phyloP scores from a whole-genome alignment of 2,888 invertebrate species.

The Diaphora mendica region DNA sequence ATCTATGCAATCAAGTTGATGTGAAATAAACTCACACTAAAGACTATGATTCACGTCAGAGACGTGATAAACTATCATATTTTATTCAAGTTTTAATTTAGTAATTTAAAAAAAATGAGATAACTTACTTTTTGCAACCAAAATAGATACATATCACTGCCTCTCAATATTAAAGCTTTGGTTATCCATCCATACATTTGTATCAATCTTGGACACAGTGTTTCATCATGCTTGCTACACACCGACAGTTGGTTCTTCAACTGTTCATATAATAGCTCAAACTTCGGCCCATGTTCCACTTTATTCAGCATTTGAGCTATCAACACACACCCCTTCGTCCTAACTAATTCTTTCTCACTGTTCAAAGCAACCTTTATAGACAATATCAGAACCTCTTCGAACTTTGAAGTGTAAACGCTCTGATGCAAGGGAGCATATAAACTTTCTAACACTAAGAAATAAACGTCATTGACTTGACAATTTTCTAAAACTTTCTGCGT shows the following conservation, averaged over 20 bases:
- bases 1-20: no score
- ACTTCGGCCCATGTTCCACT: slow-evolving; percentile 72
- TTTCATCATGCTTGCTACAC: slow-evolving; percentile 58
- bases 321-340: slow-evolving; percentile 79
- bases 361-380: slow-evolving; percentile 71
- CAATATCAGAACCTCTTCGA: slow-evolving; percentile 69
- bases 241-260: slow-evolving; percentile 63
- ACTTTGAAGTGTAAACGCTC: slow-evolving; percentile 66
- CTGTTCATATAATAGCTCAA: slow-evolving; percentile 73
- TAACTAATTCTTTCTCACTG: slow-evolving; percentile 64
- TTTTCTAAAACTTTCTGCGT: slow-evolving; percentile 62
- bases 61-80: no score
- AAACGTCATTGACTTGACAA: slow-evolving; percentile 62
- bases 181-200: slow-evolving; percentile 77
- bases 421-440: slow-evolving; percentile 81
- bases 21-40: no score
- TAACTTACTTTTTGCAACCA: slow-evolving; percentile 77
- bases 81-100: no score
- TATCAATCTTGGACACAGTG: slow-evolving; percentile 66
- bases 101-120: no score
- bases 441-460: slow-evolving; percentile 81
- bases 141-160: slow-evolving; percentile 70
- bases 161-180: slow-evolving; percentile 75
- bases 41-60: no score
- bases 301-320: slow-evolving; percentile 88